These are phyloP conservation scores for Sphaerodactylus townsendi DNA, from an alignment of 2,113 vertebrate species.

Conservation along the genomic window DNA sequence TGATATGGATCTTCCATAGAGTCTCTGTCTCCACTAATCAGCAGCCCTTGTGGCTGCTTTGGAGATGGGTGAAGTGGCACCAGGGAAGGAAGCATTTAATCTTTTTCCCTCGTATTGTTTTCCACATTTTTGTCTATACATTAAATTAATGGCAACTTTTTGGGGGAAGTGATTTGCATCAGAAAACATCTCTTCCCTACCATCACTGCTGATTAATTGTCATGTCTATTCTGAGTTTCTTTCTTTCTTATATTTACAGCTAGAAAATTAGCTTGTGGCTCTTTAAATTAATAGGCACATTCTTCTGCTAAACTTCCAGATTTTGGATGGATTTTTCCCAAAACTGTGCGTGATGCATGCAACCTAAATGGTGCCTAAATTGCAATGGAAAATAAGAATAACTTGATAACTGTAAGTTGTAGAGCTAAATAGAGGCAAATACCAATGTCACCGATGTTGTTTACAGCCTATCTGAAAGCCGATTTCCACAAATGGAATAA, in stretches of 20 bases:
- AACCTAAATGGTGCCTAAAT: not conserved
- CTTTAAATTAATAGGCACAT: not conserved
- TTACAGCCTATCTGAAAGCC: slow-evolving; percentile 51
- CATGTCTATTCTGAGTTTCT: not conserved
- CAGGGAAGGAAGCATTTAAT: too few relatives aligned
- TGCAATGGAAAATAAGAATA: slow-evolving; percentile 12
- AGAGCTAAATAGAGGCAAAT: slow-evolving; percentile 42
- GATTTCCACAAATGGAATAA: slow-evolving; percentile 47
- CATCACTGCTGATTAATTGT: not conserved
- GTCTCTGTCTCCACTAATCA: too few relatives aligned
- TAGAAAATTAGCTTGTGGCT: not conserved
- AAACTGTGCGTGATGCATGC: not conserved
- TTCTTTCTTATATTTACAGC: not conserved
- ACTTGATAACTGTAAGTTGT: slow-evolving; percentile 31
- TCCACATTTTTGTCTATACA: too few relatives aligned
- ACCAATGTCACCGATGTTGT: slow-evolving; percentile 50
- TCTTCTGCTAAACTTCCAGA: not conserved
- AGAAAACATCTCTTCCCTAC: too few relatives aligned
- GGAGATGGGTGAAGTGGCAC: too few relatives aligned
- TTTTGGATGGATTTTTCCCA: slow-evolving; percentile 18
- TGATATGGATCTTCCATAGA: too few relatives aligned
- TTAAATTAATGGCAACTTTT: too few relatives aligned
- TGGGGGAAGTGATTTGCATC: too few relatives aligned
- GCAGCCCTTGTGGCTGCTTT: too few relatives aligned
- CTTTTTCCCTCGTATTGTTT: too few relatives aligned